Evolutionary conservation across 2,797 vertebrate species (phyloP).

Genomic region (Protosalanx chinensis): DNA sequence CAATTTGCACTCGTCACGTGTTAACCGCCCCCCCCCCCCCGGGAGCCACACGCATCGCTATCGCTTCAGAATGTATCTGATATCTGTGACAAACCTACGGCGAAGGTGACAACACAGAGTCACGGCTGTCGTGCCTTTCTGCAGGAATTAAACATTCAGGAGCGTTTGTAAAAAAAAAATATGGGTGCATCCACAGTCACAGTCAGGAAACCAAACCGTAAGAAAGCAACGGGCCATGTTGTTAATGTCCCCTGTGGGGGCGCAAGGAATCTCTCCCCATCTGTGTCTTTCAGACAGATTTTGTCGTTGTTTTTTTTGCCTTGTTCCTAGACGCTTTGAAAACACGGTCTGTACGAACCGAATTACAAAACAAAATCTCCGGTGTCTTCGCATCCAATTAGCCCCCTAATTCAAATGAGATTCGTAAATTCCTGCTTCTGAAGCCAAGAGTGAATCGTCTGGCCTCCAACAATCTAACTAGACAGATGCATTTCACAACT

Average conservation of each 20-base stretch:
- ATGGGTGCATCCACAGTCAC: too few species aligned
- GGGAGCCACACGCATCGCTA: too few species aligned
- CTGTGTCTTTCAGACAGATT: too few species aligned
- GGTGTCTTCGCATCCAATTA: slow-evolving; percentile 50
- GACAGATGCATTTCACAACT: neutral
- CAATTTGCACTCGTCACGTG: too few species aligned
- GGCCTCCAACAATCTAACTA: neutral
- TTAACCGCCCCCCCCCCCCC: too few species aligned
- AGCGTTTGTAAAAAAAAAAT: too few species aligned
- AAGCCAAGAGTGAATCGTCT: slow-evolving; percentile 17
- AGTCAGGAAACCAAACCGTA: neutral
- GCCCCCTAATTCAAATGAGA: slow-evolving; percentile 29
- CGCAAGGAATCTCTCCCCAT: slow-evolving; percentile 9
- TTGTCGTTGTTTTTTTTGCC: too few species aligned
- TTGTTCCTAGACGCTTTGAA: slow-evolving; percentile 28
- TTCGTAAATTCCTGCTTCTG: slow-evolving; percentile 27
- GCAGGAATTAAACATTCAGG: too few species aligned
- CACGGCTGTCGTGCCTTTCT: too few species aligned
- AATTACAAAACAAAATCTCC: slow-evolving; percentile 30
- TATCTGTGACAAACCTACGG: too few species aligned
- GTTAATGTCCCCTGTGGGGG: neutral
- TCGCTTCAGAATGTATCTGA: too few species aligned
- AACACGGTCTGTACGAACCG: slow-evolving; percentile 41
- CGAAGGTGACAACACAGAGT: too few species aligned
- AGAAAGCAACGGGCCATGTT: neutral